phyloP scores from a whole-genome alignment of 2,797 vertebrate species.

The Scarus forsteni region DNA sequence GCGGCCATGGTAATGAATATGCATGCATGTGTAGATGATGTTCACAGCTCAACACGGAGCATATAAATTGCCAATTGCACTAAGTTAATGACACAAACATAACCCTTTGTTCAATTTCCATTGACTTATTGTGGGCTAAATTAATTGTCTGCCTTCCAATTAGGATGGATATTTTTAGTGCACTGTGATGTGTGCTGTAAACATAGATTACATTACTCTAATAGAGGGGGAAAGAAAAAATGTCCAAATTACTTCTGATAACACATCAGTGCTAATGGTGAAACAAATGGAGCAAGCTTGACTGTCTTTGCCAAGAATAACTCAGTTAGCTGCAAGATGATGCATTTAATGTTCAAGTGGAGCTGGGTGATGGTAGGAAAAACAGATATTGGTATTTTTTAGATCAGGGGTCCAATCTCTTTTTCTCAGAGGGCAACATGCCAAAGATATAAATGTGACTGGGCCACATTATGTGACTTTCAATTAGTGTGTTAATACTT shows the following conservation, averaged over 20 bases:
- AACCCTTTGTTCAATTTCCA: conserved; percentile 75
- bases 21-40: conserved; percentile 64
- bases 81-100: conserved; percentile 79
- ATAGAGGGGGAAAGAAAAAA: conserved; percentile 67
- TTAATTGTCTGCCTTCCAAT: conserved; percentile 74
- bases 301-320: conserved; percentile 62
- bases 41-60: conserved; percentile 70
- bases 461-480: too few species aligned
- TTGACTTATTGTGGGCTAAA: conserved; percentile 70
- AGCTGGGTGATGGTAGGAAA: too few species aligned
- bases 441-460: too few species aligned
- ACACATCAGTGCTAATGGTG: conserved; percentile 59
- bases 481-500: too few species aligned
- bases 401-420: too few species aligned
- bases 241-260: conserved; percentile 63
- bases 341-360: conserved; percentile 34
- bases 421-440: too few species aligned
- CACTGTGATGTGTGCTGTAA: conserved; percentile 64
- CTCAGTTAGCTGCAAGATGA: conserved; percentile 63
- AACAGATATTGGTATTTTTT: too few species aligned
- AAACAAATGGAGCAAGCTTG: conserved; percentile 56
- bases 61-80: conserved; percentile 77
- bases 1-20: conserved; percentile 70
- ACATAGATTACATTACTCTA: conserved; percentile 73
- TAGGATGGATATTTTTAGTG: conserved; percentile 68